These are phyloP conservation scores for Drosophila mayaguana DNA, from an alignment of 2,888 invertebrate genomes.

Conservation along the genomic window DNA sequence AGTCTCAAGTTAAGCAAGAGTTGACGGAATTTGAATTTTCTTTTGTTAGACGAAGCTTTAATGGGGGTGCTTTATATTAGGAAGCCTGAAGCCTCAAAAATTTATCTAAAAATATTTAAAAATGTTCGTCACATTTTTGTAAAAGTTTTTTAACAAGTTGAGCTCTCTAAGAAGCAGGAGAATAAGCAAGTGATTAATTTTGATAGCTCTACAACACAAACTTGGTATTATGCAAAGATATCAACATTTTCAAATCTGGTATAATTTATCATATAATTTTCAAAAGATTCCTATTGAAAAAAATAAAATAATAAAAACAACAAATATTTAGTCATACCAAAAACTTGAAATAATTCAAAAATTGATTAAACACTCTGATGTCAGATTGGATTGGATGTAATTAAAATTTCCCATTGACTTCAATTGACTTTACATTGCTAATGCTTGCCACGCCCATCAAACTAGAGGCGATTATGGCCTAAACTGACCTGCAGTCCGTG, in stretches of 20 bases:
- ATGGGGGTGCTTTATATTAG: too few relatives aligned
- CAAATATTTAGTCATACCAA: too few relatives aligned
- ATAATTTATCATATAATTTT: background rate
- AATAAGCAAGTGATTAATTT: background rate
- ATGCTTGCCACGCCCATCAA: constrained; percentile 2
- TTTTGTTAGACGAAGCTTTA: too few relatives aligned
- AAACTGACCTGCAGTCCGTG: constrained; percentile 1
- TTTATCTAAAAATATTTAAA: background rate
- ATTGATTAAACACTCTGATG: too few relatives aligned
- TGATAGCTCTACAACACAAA: background rate
- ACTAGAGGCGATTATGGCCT: too few relatives aligned
- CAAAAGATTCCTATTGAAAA: background rate
- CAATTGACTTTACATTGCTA: too few relatives aligned
- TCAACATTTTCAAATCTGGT: background rate
- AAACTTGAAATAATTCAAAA: too few relatives aligned
- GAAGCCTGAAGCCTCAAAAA: background rate
- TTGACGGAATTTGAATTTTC: background rate
- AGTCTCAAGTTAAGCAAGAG: background rate
- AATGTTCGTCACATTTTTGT: background rate
- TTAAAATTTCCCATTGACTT: too few relatives aligned
- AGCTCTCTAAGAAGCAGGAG: too few relatives aligned
- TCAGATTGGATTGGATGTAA: too few relatives aligned
- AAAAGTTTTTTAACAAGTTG: background rate
- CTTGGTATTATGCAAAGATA: background rate
- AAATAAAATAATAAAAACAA: too few relatives aligned